These are phyloP conservation scores for Ibidorhyncha struthersii DNA, from an alignment of 2,113 vertebrate species.

Conservation along the genomic window DNA sequence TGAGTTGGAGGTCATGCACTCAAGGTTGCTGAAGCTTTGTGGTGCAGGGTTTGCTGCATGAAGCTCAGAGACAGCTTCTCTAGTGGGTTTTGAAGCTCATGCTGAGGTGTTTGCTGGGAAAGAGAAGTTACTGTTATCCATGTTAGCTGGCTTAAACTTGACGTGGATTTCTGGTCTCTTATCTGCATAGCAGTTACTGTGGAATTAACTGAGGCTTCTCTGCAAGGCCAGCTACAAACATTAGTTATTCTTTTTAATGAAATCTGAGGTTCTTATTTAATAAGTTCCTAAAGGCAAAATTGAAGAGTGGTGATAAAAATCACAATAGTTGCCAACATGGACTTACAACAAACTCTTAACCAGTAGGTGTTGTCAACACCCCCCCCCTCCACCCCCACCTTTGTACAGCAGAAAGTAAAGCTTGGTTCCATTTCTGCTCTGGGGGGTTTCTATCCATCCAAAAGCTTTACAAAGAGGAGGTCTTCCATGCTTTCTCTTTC, in stretches of 20 bases:
- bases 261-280: not conserved
- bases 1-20: not conserved
- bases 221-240: not conserved
- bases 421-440: conserved; percentile 1
- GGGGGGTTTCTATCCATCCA: not conserved
- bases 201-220: not conserved
- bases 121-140: not conserved
- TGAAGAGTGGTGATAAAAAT: not conserved
- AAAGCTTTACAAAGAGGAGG: conserved; percentile 3
- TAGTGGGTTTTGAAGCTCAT: not conserved
- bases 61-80: not conserved
- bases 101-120: not conserved
- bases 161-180: not conserved
- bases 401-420: conserved; percentile 25
- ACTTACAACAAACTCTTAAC: not conserved
- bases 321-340: not conserved
- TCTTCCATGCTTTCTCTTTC: not conserved
- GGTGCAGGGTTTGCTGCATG: not conserved
- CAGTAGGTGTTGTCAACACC: not conserved
- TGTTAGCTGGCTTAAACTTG: not conserved
- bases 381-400: accelerated
- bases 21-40: not conserved
- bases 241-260: not conserved
- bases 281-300: not conserved
- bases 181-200: not conserved